Evolutionary conservation across 2,113 vertebrate species (phyloP).

Genomic region (Rhizomys pruinosus): DNA sequence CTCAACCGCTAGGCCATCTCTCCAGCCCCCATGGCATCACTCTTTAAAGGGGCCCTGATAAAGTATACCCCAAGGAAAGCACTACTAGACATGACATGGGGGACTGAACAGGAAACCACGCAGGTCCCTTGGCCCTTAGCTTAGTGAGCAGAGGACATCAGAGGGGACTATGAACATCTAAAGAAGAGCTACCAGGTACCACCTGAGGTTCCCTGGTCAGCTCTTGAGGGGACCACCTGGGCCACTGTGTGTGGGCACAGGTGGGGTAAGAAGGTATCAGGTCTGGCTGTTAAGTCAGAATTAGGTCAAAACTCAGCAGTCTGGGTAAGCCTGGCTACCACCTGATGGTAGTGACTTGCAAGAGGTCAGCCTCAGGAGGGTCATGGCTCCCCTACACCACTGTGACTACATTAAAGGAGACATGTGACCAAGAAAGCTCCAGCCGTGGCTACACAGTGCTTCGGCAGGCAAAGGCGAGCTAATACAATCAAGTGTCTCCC

Average conservation of each 20-base stretch:
- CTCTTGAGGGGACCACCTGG: neutral
- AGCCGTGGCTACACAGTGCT: neutral
- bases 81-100: neutral
- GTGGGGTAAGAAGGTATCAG: neutral
- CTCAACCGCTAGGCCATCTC: no score
- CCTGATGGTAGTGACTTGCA: neutral
- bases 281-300: neutral
- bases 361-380: neutral
- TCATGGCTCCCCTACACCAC: no score
- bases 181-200: neutral
- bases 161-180: neutral
- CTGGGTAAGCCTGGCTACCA: neutral
- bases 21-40: neutral
- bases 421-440: neutral
- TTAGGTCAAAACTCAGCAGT: neutral
- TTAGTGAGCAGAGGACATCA: conserved; percentile 2
- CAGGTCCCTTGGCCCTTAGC: neutral
- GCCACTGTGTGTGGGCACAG: neutral
- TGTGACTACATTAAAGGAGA: neutral
- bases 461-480: neutral
- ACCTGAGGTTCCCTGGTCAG: neutral
- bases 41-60: neutral
- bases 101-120: neutral
- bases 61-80: neutral
- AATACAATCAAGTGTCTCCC: neutral